These are phyloP conservation scores for Colletes latitarsis DNA, from an alignment of 1,140 invertebrate species.

Conservation along the genomic window DNA sequence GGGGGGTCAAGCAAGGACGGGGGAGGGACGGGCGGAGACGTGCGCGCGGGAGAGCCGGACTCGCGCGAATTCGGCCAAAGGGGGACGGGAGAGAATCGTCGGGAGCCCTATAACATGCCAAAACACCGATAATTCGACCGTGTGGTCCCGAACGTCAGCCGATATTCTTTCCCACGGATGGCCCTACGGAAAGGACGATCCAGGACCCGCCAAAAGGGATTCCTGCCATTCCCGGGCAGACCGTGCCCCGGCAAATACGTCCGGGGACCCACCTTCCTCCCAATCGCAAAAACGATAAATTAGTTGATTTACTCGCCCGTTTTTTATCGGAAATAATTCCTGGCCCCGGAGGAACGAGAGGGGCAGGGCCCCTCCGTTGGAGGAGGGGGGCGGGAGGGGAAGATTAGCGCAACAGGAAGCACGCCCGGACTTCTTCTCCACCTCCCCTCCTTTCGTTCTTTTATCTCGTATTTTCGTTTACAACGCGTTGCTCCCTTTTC, in stretches of 20 bases:
- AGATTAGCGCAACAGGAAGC: conserved; percentile 49
- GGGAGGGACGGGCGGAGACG: conserved; percentile 5
- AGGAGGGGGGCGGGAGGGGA: conserved; percentile 22
- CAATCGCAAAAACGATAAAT: conserved; percentile 79
- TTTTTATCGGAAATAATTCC: conserved; percentile 73
- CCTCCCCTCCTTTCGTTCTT: not conserved
- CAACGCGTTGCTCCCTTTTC: conserved; percentile 2
- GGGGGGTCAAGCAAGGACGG: not conserved
- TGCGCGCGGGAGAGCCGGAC: conserved; percentile 26
- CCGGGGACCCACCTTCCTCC: conserved; percentile 39
- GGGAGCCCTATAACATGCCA: conserved; percentile 78
- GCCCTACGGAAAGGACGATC: conserved; percentile 58
- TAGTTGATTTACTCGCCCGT: conserved; percentile 77
- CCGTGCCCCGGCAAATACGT: conserved; percentile 44
- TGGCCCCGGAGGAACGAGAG: not conserved
- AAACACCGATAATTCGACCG: conserved; percentile 81
- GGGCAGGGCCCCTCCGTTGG: not conserved
- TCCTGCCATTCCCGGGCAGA: conserved; percentile 74
- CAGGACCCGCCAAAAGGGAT: conserved; percentile 73
- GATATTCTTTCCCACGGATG: conserved; percentile 78
- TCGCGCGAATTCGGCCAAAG: conserved; percentile 37
- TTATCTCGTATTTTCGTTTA: not conserved
- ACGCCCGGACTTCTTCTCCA: conserved; percentile 11
- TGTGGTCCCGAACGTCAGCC: conserved; percentile 77
- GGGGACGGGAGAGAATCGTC: conserved; percentile 34